Percentiles rank a stretch among this genome's conserved stretches.
Evolutionary conservation across 2,113 vertebrate species (phyloP).

Genomic region (Bolborhynchus lineola): DNA sequence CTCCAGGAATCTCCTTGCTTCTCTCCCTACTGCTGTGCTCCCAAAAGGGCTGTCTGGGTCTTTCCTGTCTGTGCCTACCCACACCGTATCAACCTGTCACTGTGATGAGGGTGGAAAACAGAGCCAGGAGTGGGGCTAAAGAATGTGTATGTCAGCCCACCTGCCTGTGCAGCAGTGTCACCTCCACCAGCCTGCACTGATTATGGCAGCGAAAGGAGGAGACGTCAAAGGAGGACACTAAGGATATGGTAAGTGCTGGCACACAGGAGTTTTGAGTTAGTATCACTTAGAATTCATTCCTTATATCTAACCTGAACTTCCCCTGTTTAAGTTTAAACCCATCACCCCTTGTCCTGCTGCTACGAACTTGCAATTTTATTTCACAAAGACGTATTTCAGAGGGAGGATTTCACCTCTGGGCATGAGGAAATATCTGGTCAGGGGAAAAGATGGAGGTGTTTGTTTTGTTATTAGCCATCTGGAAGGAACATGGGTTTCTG

Average conservation of each 20-base stretch:
- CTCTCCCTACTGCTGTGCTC: neutral
- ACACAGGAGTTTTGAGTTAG: neutral
- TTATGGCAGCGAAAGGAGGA: neutral
- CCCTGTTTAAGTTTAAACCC: neutral
- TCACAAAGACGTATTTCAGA: neutral
- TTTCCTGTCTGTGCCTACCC: neutral
- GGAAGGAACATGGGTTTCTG: neutral
- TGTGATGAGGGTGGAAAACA: accelerated
- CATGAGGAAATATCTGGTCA: neutral
- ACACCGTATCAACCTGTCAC: neutral
- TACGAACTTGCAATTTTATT: neutral
- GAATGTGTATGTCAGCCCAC: neutral
- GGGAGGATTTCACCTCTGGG: neutral
- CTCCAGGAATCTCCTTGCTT: constrained; percentile 27
- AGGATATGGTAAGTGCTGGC: neutral
- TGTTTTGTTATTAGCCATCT: neutral
- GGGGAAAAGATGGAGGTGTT: neutral
- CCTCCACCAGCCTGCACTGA: neutral
- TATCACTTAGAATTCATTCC: neutral
- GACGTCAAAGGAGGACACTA: neutral
- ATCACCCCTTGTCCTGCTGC: neutral
- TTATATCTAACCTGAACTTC: neutral
- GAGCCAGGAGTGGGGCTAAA: neutral
- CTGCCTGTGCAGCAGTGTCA: accelerated
- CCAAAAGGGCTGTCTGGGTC: neutral